Evolutionary conservation across 2,113 vertebrate species (phyloP).

Genomic region (Scophthalmus maximus): DNA sequence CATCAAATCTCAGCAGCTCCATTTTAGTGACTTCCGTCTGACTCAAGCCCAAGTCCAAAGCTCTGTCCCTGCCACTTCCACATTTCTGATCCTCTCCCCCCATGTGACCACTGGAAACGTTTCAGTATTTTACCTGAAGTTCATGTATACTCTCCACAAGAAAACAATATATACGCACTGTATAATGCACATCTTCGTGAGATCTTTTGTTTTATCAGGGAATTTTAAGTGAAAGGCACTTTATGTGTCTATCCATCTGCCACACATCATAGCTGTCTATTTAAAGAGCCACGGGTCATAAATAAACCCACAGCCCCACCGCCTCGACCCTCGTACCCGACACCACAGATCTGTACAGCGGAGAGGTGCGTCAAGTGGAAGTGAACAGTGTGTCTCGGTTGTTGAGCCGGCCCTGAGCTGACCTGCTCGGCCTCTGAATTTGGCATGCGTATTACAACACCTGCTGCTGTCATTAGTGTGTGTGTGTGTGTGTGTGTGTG

Average conservation of each 20-base stretch:
- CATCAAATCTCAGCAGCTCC: not conserved
- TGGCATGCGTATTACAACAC: constrained; percentile 56
- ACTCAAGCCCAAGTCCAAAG: constrained; percentile 5
- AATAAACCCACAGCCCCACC: constrained; percentile 17
- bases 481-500: constrained; percentile 8
- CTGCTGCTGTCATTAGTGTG: constrained; percentile 67
- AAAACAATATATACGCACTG: not conserved
- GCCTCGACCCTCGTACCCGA: constrained; percentile 5
- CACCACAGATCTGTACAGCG: constrained; percentile 17
- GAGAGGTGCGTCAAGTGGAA: constrained; percentile 15
- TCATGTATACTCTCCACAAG: not conserved
- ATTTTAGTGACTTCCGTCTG: not conserved
- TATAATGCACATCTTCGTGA: constrained; percentile 1
- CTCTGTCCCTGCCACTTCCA: not conserved
- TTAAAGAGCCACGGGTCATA: constrained; percentile 47
- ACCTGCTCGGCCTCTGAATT: constrained; percentile 52
- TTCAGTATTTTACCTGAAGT: not conserved
- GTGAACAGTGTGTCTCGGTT: constrained; percentile 31
- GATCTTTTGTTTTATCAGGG: not conserved
- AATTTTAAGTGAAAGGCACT: constrained; percentile 25
- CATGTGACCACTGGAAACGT: not conserved
- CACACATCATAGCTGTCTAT: constrained; percentile 45
- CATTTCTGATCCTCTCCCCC: constrained; percentile 13
- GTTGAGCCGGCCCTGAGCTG: constrained; percentile 22
- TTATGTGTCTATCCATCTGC: not conserved